These are phyloP conservation scores for Halcyon leucocephala DNA, from an alignment of 2,797 vertebrate species.

Conservation along the genomic window DNA sequence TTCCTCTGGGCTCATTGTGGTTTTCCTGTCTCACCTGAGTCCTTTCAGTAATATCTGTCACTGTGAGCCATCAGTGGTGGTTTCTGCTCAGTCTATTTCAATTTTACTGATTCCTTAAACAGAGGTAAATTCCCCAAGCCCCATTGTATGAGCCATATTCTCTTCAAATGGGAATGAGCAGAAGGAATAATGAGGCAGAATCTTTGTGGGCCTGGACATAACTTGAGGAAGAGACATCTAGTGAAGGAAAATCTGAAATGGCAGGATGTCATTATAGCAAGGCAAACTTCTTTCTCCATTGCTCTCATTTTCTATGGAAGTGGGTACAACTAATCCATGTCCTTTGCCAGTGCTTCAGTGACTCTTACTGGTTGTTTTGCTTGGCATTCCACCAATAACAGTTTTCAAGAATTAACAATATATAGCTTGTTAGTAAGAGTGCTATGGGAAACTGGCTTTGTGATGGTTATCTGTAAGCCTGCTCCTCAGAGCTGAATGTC, in stretches of 20 bases:
- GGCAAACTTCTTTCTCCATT: background rate
- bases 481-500: background rate
- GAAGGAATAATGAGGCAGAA: background rate
- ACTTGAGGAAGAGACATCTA: background rate
- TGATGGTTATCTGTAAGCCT: no score
- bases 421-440: background rate
- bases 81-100: background rate
- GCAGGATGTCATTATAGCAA: background rate
- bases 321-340: background rate
- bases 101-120: background rate
- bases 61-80: background rate
- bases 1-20: background rate
- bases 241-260: background rate
- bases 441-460: background rate
- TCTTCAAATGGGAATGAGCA: background rate
- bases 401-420: background rate
- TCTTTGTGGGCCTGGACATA: background rate
- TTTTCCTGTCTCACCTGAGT: background rate
- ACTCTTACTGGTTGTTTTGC: background rate
- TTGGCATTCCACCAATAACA: constrained; percentile 29
- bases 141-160: background rate
- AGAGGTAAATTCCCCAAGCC: background rate
- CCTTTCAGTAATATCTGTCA: background rate
- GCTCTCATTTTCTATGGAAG: background rate
- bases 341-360: background rate